These are phyloP conservation scores for Tychaedon coryphoeus DNA, from an alignment of 2,113 vertebrate species.

Conservation along the genomic window DNA sequence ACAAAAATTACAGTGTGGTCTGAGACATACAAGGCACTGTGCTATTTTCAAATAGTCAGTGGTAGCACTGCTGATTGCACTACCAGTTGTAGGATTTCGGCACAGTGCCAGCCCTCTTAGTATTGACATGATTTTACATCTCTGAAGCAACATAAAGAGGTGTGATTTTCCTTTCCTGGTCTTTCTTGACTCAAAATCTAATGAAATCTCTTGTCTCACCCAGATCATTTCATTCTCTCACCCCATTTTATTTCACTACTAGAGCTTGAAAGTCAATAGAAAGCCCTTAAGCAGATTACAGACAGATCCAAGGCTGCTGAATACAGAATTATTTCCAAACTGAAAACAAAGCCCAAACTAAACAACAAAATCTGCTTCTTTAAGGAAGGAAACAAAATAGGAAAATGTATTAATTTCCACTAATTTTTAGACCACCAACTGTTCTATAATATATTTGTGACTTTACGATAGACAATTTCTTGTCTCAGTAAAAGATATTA, in stretches of 20 bases:
- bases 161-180: background rate
- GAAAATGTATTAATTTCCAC: background rate
- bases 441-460: background rate
- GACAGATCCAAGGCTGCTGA: background rate
- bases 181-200: background rate
- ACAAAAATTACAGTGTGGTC: background rate
- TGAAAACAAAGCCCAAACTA: background rate
- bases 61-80: background rate
- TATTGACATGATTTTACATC: background rate
- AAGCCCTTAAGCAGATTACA: background rate
- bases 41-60: background rate
- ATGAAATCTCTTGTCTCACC: background rate
- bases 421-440: background rate
- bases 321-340: background rate
- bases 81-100: background rate
- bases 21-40: background rate
- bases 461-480: background rate
- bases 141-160: background rate
- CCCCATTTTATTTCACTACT: background rate
- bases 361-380: background rate
- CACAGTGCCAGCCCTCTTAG: background rate
- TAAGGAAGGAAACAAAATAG: background rate
- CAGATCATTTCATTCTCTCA: background rate
- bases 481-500: background rate
- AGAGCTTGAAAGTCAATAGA: background rate